phyloP scores from a whole-genome alignment of 2,888 invertebrate genomes.

The Phortica okadai region DNA sequence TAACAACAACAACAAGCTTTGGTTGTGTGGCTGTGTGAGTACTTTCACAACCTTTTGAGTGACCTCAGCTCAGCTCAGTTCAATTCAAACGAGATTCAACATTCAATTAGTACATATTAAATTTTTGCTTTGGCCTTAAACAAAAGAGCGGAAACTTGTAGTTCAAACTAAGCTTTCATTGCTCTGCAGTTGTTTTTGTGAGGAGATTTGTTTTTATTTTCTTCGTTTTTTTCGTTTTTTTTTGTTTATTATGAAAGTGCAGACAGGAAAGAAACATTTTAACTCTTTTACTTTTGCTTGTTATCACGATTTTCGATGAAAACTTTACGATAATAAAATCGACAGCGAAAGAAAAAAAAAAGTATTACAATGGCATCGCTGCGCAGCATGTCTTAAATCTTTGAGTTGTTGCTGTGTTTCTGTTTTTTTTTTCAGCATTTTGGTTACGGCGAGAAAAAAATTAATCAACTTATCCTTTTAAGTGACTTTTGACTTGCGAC shows the following conservation, averaged over 20 bases:
- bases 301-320: slow-evolving; percentile 50
- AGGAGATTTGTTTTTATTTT: slow-evolving; percentile 51
- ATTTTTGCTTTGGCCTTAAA: slow-evolving; percentile 53
- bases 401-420: not conserved
- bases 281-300: slow-evolving; percentile 35
- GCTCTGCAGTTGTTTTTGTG: not conserved
- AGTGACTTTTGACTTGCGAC: slow-evolving; percentile 39
- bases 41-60: slow-evolving; percentile 60
- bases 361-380: slow-evolving; percentile 1
- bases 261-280: slow-evolving; percentile 39
- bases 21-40: slow-evolving; percentile 22
- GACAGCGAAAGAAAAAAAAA: slow-evolving; percentile 25
- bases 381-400: not conserved
- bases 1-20: too few relatives aligned
- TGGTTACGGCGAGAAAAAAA: slow-evolving; percentile 9
- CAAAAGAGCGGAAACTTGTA: slow-evolving; percentile 60
- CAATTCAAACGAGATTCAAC: slow-evolving; percentile 54
- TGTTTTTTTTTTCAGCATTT: not conserved
- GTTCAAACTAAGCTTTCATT: not conserved
- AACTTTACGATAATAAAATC: slow-evolving; percentile 34
- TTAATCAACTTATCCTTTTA: slow-evolving; percentile 43
- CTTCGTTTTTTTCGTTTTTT: not conserved
- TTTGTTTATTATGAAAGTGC: slow-evolving; percentile 45
- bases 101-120: slow-evolving; percentile 64
- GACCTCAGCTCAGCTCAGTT: slow-evolving; percentile 52